Conservation (phyloP, 1,140 invertebrate genomes). For the Pogonomyrmex barbatus region DNA sequence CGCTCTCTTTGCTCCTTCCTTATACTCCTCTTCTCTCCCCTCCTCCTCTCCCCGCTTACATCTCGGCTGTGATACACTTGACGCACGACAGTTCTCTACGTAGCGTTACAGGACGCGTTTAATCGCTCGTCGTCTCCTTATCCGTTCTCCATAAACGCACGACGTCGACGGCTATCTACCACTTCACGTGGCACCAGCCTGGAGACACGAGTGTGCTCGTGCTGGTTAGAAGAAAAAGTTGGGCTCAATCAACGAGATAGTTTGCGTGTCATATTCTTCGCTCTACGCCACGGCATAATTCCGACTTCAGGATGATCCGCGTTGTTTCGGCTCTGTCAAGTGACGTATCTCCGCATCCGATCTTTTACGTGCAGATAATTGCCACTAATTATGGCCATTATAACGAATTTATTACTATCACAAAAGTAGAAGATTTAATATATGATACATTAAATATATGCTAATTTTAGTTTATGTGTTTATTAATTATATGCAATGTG, state of each 20-base stretch:
- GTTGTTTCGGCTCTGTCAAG: conserved; percentile 23
- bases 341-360: conserved; percentile 20
- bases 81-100: conserved; percentile 70
- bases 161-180: conserved; percentile 70
- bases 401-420: conserved; percentile 9
- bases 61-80: conserved; percentile 71
- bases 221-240: conserved; percentile 52
- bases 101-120: conserved; percentile 66
- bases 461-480: conserved; percentile 1
- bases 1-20: conserved; percentile 63
- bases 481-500: background rate
- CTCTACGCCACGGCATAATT: conserved; percentile 14
- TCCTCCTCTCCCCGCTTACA: conserved; percentile 51
- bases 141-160: conserved; percentile 64
- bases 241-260: conserved; percentile 71
- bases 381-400: background rate
- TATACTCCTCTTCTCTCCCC: conserved; percentile 56
- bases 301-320: background rate
- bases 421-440: conserved; percentile 6
- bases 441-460: background rate
- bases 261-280: conserved; percentile 60
- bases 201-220: conserved; percentile 66
- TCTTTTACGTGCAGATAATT: background rate
- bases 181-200: conserved; percentile 74
- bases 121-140: conserved; percentile 64